Percentiles rank a stretch among this genome's conserved stretches.
phyloP scores from a whole-genome alignment of 2,888 invertebrate genomes.

The Tiphia femorata region DNA sequence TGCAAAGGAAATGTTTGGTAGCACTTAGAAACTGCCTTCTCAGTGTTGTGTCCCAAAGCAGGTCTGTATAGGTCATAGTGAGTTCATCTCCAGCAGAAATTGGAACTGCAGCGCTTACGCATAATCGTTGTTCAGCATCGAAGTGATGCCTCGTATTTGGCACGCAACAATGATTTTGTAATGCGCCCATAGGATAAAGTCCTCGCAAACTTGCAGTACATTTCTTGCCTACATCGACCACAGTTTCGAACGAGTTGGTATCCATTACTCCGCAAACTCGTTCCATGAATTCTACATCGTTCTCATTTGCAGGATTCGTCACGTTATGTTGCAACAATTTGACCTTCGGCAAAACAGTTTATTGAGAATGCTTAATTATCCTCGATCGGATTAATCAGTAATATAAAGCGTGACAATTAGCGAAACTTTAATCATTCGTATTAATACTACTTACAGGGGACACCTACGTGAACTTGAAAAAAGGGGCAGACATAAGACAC shows the following conservation, averaged over 20 bases:
- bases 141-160: slow-evolving; percentile 78
- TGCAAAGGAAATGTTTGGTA: slow-evolving; percentile 80
- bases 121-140: slow-evolving; percentile 73
- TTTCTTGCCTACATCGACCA: slow-evolving; percentile 66
- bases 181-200: slow-evolving; percentile 76
- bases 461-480: neutral
- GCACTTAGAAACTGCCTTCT: slow-evolving; percentile 74
- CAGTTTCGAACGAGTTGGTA: slow-evolving; percentile 79
- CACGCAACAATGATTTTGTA: slow-evolving; percentile 79
- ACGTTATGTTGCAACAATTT: slow-evolving; percentile 68
- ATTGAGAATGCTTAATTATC: neutral
- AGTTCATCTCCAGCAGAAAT: slow-evolving; percentile 76
- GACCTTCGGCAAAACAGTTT: slow-evolving; percentile 26
- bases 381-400: slow-evolving; percentile 1
- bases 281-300: slow-evolving; percentile 74
- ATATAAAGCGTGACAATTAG: neutral
- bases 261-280: slow-evolving; percentile 75
- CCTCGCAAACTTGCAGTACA: slow-evolving; percentile 72
- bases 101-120: slow-evolving; percentile 73
- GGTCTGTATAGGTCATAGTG: slow-evolving; percentile 76
- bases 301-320: slow-evolving; percentile 70
- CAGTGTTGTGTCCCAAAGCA: slow-evolving; percentile 78
- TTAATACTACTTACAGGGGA: neutral
- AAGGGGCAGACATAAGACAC: neutral
- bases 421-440: neutral